Conservation (phyloP, 2,113 vertebrate species). For the Thamnaconus septentrionalis region DNA sequence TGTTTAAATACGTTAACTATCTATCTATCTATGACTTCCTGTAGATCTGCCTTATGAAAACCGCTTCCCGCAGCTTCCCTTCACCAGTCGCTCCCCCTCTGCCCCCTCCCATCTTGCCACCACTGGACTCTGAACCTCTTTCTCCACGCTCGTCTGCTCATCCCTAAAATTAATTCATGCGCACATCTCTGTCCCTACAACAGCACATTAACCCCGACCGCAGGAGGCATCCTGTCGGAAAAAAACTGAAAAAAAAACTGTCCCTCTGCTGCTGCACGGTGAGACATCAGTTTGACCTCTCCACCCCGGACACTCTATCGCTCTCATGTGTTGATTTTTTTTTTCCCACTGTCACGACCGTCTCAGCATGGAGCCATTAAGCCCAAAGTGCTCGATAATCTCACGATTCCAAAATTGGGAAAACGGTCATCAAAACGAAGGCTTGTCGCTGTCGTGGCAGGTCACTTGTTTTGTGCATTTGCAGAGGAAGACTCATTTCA, state of each 20-base stretch:
- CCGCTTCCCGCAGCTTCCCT: too few species aligned
- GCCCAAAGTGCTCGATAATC: too few species aligned
- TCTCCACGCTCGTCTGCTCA: conserved; percentile 81
- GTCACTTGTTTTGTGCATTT: conserved; percentile 8
- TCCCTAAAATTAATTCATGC: conserved; percentile 82
- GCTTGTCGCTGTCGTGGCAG: not conserved
- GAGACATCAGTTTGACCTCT: conserved; percentile 76
- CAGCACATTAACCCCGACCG: conserved; percentile 75
- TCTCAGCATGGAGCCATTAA: not conserved
- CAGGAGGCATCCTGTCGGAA: conserved; percentile 77
- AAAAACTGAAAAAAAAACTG: conserved; percentile 33
- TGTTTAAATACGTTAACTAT: too few species aligned
- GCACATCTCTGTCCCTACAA: conserved; percentile 75
- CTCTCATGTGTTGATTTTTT: not conserved
- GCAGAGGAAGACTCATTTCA: conserved; percentile 45
- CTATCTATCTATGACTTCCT: too few species aligned
- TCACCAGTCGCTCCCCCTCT: conserved; percentile 33
- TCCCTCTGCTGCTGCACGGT: conserved; percentile 55
- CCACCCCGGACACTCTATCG: conserved; percentile 45
- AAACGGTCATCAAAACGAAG: not conserved
- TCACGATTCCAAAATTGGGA: too few species aligned
- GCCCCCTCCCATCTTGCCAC: conserved; percentile 26
- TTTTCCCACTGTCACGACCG: conserved; percentile 56
- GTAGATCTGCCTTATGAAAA: too few species aligned
- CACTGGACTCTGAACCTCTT: conserved; percentile 64